Base-by-base conservation (phyloP, 2,888 invertebrate species). In the Ypsolopha sequella region DNA sequence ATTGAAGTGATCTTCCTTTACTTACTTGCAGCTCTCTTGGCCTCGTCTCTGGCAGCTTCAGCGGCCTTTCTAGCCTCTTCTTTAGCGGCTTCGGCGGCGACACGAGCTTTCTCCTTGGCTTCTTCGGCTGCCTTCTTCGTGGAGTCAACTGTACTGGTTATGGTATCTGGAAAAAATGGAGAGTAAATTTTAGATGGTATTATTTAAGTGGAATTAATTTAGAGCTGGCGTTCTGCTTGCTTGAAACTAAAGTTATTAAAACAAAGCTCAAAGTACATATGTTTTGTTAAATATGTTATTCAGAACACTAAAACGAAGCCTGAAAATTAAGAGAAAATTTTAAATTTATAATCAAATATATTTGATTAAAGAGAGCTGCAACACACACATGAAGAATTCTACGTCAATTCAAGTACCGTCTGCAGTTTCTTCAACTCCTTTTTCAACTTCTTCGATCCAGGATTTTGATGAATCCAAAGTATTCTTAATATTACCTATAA, bases 101-200 rank as follows among this genome's bases (percentile, higher is more conserved):
- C 58, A 38, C 73, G 61, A n/a, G 84, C 86, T 64, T 77, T 77
- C 56, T 80, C 80, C 58, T 82, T 80, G 1, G 85, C 86, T 1
- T 79, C 79, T 51, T 82, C 86, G 0, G 84, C 87, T 0, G 84
- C 80, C 62, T 82, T 81, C 74, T 85, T 85, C 0, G 80, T 81
- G 1, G 66, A 68, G 58, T 84, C 85, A 13, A 84, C 80, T 0
- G 85, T 81, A 2, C 76, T 61, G 65, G 75, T 69, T 59, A 85
- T 72, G n/a, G 84, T 71, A 51, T 86, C 87, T 87, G 71, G 14
- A 41, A 56, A 36, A 24, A 24, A 24, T 4, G n/a, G 24, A 24
- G 24, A 24, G 24, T 24, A 24, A 24, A 24, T 24, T 24, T 14
- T 11, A 14, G 44, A 10, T 45, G 24, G 24, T 24, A 24, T 24